Conservation (phyloP, 1,140 invertebrate genomes). For the Tetramorium parvispinum region DNA sequence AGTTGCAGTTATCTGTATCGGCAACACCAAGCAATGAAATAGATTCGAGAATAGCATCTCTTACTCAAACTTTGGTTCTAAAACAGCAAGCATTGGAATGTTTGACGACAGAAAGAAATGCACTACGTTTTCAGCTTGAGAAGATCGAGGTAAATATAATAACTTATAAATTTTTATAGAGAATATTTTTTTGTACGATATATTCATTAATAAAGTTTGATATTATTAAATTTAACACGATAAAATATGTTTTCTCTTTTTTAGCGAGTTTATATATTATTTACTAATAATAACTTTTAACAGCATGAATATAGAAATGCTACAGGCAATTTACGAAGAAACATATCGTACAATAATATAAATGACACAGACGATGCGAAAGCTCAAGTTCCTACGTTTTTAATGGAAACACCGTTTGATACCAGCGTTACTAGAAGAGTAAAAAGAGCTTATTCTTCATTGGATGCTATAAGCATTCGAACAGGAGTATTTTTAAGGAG, state of each 20-base stretch:
- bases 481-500: slow-evolving; percentile 92
- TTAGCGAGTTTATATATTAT: not conserved
- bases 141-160: slow-evolving; percentile 88
- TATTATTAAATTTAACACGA: not conserved
- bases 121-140: slow-evolving; percentile 91
- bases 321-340: slow-evolving; percentile 80
- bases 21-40: slow-evolving; percentile 87
- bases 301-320: slow-evolving; percentile 86
- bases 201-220: not conserved
- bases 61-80: slow-evolving; percentile 93
- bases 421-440: slow-evolving; percentile 91
- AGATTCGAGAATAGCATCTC: slow-evolving; percentile 89
- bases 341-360: slow-evolving; percentile 85
- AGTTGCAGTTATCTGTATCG: slow-evolving; percentile 86
- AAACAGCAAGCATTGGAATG: slow-evolving; percentile 93
- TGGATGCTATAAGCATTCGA: slow-evolving; percentile 92
- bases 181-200: not conserved
- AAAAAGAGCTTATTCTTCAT: slow-evolving; percentile 91
- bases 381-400: slow-evolving; percentile 89
- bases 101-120: slow-evolving; percentile 92
- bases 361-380: slow-evolving; percentile 90
- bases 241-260: not conserved
- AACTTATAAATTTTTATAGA: slow-evolving; percentile 19
- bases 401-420: slow-evolving; percentile 92
- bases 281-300: slow-evolving; percentile 57